A percentile compares a stretch with the other conserved stretches of the same genome.
Evolutionary conservation across 2,888 invertebrate species (phyloP).

Genomic region (Ectropis crepuscularia): DNA sequence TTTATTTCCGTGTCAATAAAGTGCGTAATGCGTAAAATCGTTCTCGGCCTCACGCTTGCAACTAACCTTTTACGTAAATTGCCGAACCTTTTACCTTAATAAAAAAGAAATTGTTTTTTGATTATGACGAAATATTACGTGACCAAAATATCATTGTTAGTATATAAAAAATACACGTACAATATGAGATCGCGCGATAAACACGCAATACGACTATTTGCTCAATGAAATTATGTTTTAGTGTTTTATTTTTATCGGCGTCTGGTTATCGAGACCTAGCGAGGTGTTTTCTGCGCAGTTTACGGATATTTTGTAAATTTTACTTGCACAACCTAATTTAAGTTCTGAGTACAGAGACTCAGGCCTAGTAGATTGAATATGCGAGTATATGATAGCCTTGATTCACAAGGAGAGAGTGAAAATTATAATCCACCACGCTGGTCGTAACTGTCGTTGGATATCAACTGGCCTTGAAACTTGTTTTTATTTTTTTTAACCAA

Average conservation of each 20-base stretch:
- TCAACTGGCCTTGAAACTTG: too few relatives aligned
- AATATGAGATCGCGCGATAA: slow-evolving; percentile 56
- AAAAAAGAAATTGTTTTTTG: slow-evolving; percentile 49
- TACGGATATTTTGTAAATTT: neutral
- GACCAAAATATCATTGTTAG: slow-evolving; percentile 57
- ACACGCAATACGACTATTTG: slow-evolving; percentile 68
- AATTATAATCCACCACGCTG: too few relatives aligned
- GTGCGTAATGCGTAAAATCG: too few relatives aligned
- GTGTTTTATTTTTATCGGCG: slow-evolving; percentile 44
- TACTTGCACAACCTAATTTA: neutral
- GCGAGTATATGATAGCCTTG: too few relatives aligned
- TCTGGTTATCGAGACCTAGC: slow-evolving; percentile 36
- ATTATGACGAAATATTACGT: slow-evolving; percentile 61
- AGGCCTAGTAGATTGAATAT: too few relatives aligned
- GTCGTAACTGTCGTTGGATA: too few relatives aligned
- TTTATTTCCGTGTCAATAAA: too few relatives aligned
- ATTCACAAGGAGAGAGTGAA: too few relatives aligned
- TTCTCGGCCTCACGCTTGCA: slow-evolving; percentile 34
- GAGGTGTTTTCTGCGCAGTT: slow-evolving; percentile 8
- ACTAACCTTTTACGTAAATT: slow-evolving; percentile 52
- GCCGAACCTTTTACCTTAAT: slow-evolving; percentile 35
- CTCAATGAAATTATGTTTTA: slow-evolving; percentile 60
- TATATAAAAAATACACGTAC: slow-evolving; percentile 51
- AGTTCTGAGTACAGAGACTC: neutral
- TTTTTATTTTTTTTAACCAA: too few relatives aligned